A percentile compares a stretch with the other conserved stretches of the same genome.
Conservation (phyloP, 1,140 invertebrate species). For the Brachystomella parvula region DNA sequence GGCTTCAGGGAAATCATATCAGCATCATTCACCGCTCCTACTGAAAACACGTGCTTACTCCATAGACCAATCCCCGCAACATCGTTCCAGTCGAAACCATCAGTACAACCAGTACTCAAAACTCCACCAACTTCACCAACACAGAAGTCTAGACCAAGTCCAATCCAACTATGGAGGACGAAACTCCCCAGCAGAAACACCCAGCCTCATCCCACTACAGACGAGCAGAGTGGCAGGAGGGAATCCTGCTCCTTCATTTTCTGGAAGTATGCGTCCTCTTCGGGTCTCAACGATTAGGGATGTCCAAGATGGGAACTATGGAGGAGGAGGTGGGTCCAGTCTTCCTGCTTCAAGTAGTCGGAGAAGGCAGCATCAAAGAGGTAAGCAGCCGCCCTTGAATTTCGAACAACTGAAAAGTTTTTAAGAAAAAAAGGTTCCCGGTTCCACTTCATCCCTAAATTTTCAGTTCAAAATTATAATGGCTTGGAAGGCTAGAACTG, state of each 20-base stretch:
- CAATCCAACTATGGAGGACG: neutral
- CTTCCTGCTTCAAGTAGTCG: slow-evolving; percentile 17
- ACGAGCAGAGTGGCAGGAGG: neutral
- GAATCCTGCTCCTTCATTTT: slow-evolving; percentile 6
- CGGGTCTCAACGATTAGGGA: slow-evolving; percentile 29
- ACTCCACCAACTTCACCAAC: slow-evolving; percentile 22
- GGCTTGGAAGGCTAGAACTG: neutral
- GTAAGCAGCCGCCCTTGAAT: slow-evolving; percentile 11
- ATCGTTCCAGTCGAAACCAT: neutral
- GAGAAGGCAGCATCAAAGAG: slow-evolving; percentile 28
- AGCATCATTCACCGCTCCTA: neutral
- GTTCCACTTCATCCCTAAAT: neutral
- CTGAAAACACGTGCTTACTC: neutral
- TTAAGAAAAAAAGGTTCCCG: neutral
- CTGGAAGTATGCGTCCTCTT: slow-evolving; percentile 27
- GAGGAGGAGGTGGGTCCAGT: neutral
- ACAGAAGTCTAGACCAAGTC: slow-evolving; percentile 25
- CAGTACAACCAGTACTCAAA: slow-evolving; percentile 6
- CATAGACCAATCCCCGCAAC: neutral
- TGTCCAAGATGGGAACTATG: slow-evolving; percentile 24
- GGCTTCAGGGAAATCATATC: neutral
- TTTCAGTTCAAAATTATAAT: neutral
- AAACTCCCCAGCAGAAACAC: neutral
- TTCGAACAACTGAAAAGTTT: neutral
- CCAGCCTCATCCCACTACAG: neutral